These are phyloP conservation scores for Pelvicachromis taeniatus DNA, from an alignment of 2,113 vertebrate genomes.

Conservation along the genomic window DNA sequence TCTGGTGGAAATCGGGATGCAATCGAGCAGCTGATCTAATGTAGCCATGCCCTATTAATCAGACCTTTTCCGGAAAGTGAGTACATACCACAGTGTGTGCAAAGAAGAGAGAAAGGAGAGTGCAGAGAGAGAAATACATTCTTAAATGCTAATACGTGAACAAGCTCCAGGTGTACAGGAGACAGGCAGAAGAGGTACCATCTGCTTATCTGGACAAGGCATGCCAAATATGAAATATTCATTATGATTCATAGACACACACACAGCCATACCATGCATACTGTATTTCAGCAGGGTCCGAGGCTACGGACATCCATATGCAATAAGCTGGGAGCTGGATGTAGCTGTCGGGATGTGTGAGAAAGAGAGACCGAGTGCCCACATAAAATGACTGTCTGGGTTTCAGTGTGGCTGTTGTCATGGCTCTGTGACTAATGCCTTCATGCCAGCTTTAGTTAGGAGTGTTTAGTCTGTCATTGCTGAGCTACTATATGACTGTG, in stretches of 20 bases:
- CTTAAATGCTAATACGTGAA: conserved; percentile 33
- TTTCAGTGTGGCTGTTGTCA: conserved; percentile 1
- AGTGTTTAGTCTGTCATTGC: not conserved
- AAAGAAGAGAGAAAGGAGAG: not conserved
- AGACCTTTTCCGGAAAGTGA: not conserved
- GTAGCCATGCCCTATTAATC: not conserved
- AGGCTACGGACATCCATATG: conserved; percentile 36
- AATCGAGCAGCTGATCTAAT: conserved; percentile 4
- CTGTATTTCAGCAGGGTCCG: conserved; percentile 8
- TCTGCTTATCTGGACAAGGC: conserved; percentile 54
- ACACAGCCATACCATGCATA: conserved; percentile 10
- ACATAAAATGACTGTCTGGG: conserved; percentile 12
- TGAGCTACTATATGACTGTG: not conserved
- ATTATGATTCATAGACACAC: conserved; percentile 46
- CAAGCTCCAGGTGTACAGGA: conserved; percentile 53
- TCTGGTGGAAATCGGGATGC: not conserved
- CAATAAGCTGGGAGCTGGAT: conserved; percentile 3
- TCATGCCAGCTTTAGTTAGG: conserved; percentile 11
- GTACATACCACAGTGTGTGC: not conserved
- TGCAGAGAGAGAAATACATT: not conserved
- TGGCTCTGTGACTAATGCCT: conserved; percentile 37
- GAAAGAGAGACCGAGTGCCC: not conserved
- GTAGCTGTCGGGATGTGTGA: not conserved
- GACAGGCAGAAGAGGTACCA: conserved; percentile 45
- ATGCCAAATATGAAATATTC: conserved; percentile 59